Evolutionary conservation across 2,797 vertebrate genomes (phyloP).

Genomic region (Sebastes hubbsi): DNA sequence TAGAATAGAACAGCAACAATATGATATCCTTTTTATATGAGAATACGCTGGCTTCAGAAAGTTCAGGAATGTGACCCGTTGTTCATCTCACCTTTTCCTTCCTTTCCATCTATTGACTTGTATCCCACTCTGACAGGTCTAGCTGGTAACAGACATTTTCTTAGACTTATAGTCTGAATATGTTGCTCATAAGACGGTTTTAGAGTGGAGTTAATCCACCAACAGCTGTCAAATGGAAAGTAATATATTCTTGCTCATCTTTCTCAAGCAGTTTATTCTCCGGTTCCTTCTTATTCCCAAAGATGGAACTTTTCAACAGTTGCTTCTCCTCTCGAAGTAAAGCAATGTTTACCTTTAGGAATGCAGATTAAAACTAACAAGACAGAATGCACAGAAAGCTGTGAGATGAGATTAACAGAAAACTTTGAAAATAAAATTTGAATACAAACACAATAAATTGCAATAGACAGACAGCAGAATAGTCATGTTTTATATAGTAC

Average conservation of each 20-base stretch:
- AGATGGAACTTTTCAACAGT: constrained; percentile 27
- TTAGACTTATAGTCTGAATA: constrained; percentile 17
- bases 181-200: constrained; percentile 30
- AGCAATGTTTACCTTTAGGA: constrained; percentile 7
- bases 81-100: neutral
- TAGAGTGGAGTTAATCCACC: constrained; percentile 38
- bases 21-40: neutral
- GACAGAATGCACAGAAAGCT: neutral
- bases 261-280: constrained; percentile 32
- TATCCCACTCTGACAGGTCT: constrained; percentile 36
- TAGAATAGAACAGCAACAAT: neutral
- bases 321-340: neutral
- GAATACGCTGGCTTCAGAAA: neutral
- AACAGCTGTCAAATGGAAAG: constrained; percentile 46
- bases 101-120: constrained; percentile 28
- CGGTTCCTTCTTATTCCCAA: neutral
- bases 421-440: neutral
- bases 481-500: neutral
- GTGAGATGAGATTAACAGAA: neutral
- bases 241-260: constrained; percentile 29
- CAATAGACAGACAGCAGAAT: neutral
- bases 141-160: constrained; percentile 9
- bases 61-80: neutral
- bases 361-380: constrained; percentile 3
- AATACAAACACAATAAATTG: neutral